A percentile compares a stretch with the other conserved stretches of the same genome.
phyloP scores from a whole-genome alignment of 2,888 invertebrate genomes.

The Agrochola litura region DNA sequence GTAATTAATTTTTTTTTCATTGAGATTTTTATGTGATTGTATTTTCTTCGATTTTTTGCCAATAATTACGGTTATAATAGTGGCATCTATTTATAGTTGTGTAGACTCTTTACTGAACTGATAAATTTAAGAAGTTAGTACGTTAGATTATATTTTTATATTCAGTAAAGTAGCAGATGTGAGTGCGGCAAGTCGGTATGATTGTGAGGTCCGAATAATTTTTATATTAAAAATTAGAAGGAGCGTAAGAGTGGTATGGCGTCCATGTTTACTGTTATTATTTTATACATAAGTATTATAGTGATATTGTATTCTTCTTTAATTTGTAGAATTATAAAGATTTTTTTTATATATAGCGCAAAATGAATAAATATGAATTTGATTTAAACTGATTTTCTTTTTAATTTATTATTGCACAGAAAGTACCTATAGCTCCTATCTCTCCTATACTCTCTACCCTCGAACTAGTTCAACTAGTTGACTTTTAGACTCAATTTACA shows the following conservation, averaged over 20 bases:
- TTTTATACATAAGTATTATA: conserved; percentile 87
- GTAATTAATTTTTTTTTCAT: conserved; percentile 55
- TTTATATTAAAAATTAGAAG: conserved; percentile 90
- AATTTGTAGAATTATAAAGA: conserved; percentile 86
- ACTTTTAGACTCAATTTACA: neutral
- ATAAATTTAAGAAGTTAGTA: conserved; percentile 81
- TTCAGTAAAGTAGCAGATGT: conserved; percentile 76
- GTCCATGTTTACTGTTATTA: conserved; percentile 85
- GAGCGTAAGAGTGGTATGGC: conserved; percentile 84
- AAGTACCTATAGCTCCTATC: neutral
- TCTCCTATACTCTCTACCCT: neutral
- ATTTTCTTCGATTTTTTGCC: conserved; percentile 72
- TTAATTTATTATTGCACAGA: conserved; percentile 1
- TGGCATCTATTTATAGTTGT: conserved; percentile 74
- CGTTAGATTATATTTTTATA: conserved; percentile 80
- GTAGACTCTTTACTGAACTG: conserved; percentile 85
- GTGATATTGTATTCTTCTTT: conserved; percentile 86
- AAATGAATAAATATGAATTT: conserved; percentile 86
- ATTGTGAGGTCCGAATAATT: conserved; percentile 84
- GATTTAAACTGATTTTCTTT: conserved; percentile 68
- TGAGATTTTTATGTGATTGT: conserved; percentile 79
- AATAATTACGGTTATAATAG: conserved; percentile 62
- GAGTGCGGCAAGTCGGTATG: conserved; percentile 69
- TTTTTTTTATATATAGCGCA: conserved; percentile 86
- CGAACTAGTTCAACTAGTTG: neutral